These are phyloP conservation scores for Muscicapa striata DNA, from an alignment of 2,797 vertebrate species.

Conservation along the genomic window DNA sequence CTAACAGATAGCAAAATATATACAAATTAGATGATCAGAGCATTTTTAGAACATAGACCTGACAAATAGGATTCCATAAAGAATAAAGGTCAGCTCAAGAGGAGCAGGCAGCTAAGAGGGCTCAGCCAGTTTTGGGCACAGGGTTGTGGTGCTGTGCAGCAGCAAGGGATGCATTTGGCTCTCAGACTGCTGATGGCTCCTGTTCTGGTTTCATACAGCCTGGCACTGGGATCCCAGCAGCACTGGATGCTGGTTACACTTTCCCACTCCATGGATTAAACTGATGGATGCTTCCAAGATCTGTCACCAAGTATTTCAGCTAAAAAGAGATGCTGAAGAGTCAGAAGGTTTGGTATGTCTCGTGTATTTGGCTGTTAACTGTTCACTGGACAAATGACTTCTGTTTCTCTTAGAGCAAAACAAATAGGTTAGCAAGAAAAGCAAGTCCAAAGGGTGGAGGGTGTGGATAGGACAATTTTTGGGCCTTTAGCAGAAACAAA, in stretches of 20 bases:
- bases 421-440: neutral
- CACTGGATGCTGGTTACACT: neutral
- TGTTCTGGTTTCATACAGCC: neutral
- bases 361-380: neutral
- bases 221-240: neutral
- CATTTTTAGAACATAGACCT: neutral
- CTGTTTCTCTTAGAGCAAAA: neutral
- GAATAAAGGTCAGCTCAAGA: neutral
- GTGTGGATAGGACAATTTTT: neutral
- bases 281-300: neutral
- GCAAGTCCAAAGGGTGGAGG: neutral
- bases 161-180: neutral
- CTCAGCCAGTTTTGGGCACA: neutral
- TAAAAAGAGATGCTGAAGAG: neutral
- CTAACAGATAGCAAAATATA: neutral
- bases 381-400: neutral
- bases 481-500: neutral
- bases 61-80: neutral
- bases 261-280: neutral
- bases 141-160: neutral
- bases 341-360: neutral
- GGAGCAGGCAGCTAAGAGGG: neutral
- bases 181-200: neutral
- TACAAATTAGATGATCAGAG: neutral
- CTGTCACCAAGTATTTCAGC: neutral